Evolutionary conservation across 2,113 vertebrate species (phyloP).

Genomic region (Thymallus thymallus): DNA sequence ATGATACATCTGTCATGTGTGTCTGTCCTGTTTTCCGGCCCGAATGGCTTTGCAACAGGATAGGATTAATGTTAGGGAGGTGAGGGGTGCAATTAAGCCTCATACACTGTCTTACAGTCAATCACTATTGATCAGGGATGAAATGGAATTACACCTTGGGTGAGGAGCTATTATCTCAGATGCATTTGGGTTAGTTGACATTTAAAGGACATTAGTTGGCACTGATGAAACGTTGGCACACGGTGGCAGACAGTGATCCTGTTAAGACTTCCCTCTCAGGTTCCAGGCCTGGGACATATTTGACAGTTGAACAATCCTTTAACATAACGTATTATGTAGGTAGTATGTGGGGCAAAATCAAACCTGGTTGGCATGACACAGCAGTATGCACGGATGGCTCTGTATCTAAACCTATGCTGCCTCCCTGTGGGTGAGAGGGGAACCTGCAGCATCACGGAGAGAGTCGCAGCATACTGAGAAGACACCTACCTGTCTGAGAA

Average conservation of each 20-base stretch:
- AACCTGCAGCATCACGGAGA: background rate
- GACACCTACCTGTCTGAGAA: background rate
- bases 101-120: background rate
- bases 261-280: background rate
- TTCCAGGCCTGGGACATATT: background rate
- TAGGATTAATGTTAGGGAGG: background rate
- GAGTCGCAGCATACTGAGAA: background rate
- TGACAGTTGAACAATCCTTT: background rate
- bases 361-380: constrained; percentile 33
- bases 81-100: background rate
- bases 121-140: constrained; percentile 17
- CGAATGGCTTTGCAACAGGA: background rate
- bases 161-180: background rate
- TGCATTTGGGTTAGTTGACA: constrained; percentile 11
- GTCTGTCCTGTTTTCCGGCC: background rate
- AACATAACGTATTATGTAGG: background rate
- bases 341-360: background rate
- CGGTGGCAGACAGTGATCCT: too few species aligned
- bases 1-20: background rate
- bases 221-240: background rate
- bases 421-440: background rate
- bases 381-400: constrained; percentile 1
- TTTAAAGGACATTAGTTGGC: background rate
- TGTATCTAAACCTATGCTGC: constrained; percentile 9
- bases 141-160: constrained; percentile 12